Conservation (phyloP, 2,797 vertebrate genomes). For the Onychomys arenicola region DNA sequence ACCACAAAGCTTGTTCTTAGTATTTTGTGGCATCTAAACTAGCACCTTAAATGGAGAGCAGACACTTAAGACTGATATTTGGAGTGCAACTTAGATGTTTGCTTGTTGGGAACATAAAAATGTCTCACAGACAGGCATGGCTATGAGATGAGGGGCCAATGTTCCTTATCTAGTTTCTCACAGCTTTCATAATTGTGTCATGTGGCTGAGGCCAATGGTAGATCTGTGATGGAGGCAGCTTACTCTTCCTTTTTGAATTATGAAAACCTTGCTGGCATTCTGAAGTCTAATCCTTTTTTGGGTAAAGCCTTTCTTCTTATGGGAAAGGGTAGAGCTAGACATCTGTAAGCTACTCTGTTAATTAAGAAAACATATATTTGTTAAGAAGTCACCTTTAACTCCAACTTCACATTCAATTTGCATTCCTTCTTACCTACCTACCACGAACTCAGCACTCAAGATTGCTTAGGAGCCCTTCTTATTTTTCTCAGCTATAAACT, state of each 20-base stretch:
- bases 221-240: background rate
- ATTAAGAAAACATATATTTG: background rate
- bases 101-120: slow-evolving; percentile 5
- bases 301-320: slow-evolving; percentile 7
- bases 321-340: background rate
- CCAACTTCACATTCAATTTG: slow-evolving; percentile 76
- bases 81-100: background rate
- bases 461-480: slow-evolving; percentile 79
- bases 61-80: background rate
- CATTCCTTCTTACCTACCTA: slow-evolving; percentile 74
- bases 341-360: slow-evolving; percentile 35
- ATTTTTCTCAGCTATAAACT: slow-evolving; percentile 83
- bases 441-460: slow-evolving; percentile 79
- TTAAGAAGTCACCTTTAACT: slow-evolving; percentile 56
- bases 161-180: background rate
- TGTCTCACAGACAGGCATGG: background rate
- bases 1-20: background rate
- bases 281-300: slow-evolving; percentile 4
- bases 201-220: background rate
- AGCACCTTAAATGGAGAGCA: background rate
- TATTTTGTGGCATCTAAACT: background rate
- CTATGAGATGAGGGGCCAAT: background rate
- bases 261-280: slow-evolving; percentile 56
- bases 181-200: background rate
- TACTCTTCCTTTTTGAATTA: slow-evolving; percentile 49